A percentile compares a stretch with the other conserved stretches of the same genome.
Evolutionary conservation across 1,140 invertebrate genomes (phyloP).

Genomic region (Nylanderia fulva): DNA sequence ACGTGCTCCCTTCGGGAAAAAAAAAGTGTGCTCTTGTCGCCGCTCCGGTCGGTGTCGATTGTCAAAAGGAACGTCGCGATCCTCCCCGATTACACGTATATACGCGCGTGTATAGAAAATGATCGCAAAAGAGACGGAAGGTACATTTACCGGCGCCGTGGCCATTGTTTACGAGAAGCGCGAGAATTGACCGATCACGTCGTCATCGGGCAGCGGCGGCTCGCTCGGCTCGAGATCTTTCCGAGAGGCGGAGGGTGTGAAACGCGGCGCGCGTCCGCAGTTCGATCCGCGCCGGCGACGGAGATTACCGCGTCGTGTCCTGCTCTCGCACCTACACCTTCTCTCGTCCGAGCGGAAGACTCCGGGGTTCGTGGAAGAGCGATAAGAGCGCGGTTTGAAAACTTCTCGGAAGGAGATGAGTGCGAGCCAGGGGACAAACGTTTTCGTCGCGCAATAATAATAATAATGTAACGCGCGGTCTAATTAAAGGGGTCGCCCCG

Average conservation of each 20-base stretch:
- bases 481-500: slow-evolving; percentile 46
- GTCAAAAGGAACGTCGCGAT: neutral
- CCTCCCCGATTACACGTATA: too few relatives aligned
- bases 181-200: slow-evolving; percentile 23
- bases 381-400: slow-evolving; percentile 55
- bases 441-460: neutral
- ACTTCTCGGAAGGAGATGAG: slow-evolving; percentile 44
- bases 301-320: slow-evolving; percentile 58
- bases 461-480: neutral
- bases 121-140: neutral
- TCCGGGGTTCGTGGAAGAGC: neutral
- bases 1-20: too few relatives aligned
- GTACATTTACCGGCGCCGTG: neutral
- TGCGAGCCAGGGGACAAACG: too few relatives aligned
- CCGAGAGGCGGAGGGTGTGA: slow-evolving; percentile 65
- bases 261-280: slow-evolving; percentile 65
- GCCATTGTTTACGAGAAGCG: slow-evolving; percentile 43
- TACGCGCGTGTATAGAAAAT: neutral
- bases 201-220: too few relatives aligned
- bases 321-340: slow-evolving; percentile 59
- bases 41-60: too few relatives aligned
- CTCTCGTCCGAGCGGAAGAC: too few relatives aligned
- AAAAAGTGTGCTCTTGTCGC: too few relatives aligned
- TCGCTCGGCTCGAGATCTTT: neutral
- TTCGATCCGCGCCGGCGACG: slow-evolving; percentile 69